phyloP scores from a whole-genome alignment of 2,888 invertebrate genomes.

The Hirtodrosophila histrioides region DNA sequence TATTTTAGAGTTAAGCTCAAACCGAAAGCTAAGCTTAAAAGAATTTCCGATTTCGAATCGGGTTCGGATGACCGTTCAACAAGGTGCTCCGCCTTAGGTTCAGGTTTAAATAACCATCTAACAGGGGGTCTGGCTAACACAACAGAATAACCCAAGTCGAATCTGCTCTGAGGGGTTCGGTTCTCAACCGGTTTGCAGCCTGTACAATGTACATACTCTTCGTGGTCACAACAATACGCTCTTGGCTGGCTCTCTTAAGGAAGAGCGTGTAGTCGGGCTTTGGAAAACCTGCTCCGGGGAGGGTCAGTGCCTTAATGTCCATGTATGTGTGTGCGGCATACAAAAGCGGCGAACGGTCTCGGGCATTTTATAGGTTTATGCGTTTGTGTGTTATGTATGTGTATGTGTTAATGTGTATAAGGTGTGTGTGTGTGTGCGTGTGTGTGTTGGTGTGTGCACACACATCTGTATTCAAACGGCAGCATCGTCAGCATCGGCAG shows the following conservation, averaged over 20 bases:
- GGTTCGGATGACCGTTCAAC: no score
- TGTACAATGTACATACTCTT: conserved; percentile 21
- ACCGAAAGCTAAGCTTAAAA: no score
- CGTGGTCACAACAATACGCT: neutral
- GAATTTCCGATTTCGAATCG: neutral
- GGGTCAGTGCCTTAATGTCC: conserved; percentile 44
- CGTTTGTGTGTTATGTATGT: conserved; percentile 2
- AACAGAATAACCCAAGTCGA: neutral
- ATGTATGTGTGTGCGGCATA: conserved; percentile 13
- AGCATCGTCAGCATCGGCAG: conserved; percentile 45
- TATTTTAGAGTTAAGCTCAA: neutral
- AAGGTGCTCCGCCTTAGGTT: no score
- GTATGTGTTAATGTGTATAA: conserved; percentile 1
- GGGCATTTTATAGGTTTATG: conserved; percentile 26
- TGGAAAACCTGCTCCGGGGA: conserved; percentile 55
- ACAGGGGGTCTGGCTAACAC: neutral
- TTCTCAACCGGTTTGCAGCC: conserved; percentile 21
- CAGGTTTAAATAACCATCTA: neutral
- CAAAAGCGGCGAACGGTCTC: conserved; percentile 18
- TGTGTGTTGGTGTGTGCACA: conserved; percentile 19
- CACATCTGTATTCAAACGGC: conserved; percentile 49
- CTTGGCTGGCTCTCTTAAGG: conserved; percentile 17
- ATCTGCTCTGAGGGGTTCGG: conserved; percentile 15
- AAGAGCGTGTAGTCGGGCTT: conserved; percentile 28
- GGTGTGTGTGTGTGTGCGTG: conserved; percentile 17